Evolutionary conservation across 92 coral and sea anemone species (phyloP).

Genomic region (Parazoanthus darwini): DNA sequence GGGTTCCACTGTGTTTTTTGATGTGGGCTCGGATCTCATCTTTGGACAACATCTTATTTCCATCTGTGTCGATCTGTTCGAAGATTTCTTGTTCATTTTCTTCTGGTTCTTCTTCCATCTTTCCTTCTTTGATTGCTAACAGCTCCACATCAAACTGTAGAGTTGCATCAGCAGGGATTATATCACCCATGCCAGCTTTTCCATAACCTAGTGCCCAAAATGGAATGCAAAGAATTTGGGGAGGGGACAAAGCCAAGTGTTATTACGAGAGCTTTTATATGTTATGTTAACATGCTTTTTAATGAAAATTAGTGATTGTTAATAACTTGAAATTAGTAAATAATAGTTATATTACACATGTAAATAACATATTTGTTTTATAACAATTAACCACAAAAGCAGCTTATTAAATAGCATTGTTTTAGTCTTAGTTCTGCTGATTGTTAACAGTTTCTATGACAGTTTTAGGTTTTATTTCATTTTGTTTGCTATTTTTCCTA

Average conservation of each 20-base stretch:
- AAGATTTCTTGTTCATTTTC: constrained; percentile 63
- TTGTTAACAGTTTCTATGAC: background rate
- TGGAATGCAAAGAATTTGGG: constrained; percentile 2
- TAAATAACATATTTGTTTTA: too few species aligned
- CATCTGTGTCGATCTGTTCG: constrained; percentile 73
- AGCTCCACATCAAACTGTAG: constrained; percentile 83
- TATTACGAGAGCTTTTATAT: background rate
- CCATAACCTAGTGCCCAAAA: constrained; percentile 65
- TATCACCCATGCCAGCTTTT: constrained; percentile 69
- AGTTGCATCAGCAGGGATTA: constrained; percentile 81
- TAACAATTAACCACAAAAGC: too few species aligned
- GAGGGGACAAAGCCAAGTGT: constrained; percentile 20
- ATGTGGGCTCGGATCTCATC: constrained; percentile 71
- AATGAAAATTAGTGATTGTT: background rate
- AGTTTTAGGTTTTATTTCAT: background rate
- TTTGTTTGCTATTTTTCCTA: background rate
- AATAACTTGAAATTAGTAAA: too few species aligned
- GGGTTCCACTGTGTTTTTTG: constrained; percentile 70
- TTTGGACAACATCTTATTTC: constrained; percentile 66
- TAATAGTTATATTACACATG: too few species aligned
- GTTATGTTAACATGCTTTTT: background rate
- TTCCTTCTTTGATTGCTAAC: constrained; percentile 62
- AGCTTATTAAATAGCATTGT: too few species aligned
- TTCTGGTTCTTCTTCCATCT: constrained; percentile 18
- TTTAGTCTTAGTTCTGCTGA: too few species aligned